Evolutionary conservation across 2,797 vertebrate species (phyloP).

Genomic region (Eulemur rubriventer): DNA sequence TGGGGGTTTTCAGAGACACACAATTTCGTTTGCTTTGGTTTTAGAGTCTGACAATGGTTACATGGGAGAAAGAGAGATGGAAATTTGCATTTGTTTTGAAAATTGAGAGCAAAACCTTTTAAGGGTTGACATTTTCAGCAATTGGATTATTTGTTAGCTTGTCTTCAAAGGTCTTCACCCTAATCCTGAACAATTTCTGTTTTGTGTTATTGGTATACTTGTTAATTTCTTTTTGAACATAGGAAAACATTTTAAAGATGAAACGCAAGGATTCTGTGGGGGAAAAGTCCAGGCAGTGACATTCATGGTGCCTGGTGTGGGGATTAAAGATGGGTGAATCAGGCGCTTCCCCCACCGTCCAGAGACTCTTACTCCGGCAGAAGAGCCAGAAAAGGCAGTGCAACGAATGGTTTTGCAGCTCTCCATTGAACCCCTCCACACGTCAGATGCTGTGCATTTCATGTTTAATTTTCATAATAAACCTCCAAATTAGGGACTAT

Average conservation of each 20-base stretch:
- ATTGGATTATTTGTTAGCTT: slow-evolving; percentile 61
- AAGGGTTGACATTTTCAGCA: slow-evolving; percentile 63
- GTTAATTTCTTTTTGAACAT: slow-evolving; percentile 49
- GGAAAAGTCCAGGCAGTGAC: not conserved
- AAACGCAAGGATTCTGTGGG: not conserved
- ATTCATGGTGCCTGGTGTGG: not conserved
- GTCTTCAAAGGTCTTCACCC: slow-evolving; percentile 28
- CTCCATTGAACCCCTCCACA: not conserved
- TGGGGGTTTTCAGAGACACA: not conserved
- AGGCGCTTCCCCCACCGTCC: rapidly evolving
- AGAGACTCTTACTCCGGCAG: not conserved
- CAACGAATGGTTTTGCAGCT: not conserved
- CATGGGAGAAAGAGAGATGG: not conserved
- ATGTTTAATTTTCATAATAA: not conserved
- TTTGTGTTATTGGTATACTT: slow-evolving; percentile 55
- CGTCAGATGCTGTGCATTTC: not conserved
- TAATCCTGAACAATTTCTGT: slow-evolving; percentile 27
- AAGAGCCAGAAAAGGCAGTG: not conserved
- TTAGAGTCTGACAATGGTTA: not conserved
- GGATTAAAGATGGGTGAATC: not conserved
- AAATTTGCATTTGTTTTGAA: slow-evolving; percentile 68
- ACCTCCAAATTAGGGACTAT: too few relatives aligned
- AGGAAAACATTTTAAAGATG: slow-evolving; percentile 33
- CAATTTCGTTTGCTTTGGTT: not conserved
- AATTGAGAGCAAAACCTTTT: slow-evolving; percentile 59